Evolutionary conservation across 1,140 invertebrate genomes (phyloP).

Genomic region (Copidosoma floridanum): DNA sequence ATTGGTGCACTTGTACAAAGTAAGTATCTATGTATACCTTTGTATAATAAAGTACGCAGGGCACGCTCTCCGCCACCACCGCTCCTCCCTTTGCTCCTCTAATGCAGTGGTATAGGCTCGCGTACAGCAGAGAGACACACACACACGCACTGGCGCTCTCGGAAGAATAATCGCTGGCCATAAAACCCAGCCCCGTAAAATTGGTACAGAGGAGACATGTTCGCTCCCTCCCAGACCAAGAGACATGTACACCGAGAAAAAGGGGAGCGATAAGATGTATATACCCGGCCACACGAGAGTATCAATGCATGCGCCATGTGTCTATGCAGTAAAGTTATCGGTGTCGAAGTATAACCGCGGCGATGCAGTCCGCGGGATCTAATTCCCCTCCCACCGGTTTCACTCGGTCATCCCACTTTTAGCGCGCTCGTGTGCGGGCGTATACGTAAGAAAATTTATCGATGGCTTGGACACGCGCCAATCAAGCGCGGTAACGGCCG

Average conservation of each 20-base stretch:
- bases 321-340: not conserved
- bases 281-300: not conserved
- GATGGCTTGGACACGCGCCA: constrained; percentile 24
- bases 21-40: no score
- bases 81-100: no score
- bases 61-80: no score
- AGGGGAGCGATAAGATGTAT: constrained; percentile 1
- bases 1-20: constrained; percentile 8
- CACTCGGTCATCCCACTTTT: no score
- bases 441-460: constrained; percentile 12
- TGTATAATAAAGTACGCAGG: no score
- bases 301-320: no score
- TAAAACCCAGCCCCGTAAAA: constrained; percentile 18
- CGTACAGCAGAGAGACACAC: no score
- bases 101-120: no score
- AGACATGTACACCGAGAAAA: not conserved
- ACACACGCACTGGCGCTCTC: no score
- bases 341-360: constrained; percentile 10
- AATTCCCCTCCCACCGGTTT: not conserved
- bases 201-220: constrained; percentile 2
- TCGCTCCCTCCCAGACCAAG: not conserved
- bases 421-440: not conserved
- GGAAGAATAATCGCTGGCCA: constrained; percentile 13
- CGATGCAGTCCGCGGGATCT: not conserved
- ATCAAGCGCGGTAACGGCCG: constrained; percentile 17